A percentile compares a stretch with the other conserved stretches of the same genome.
These are phyloP conservation scores for Trichogramma evanescens DNA, from an alignment of 2,888 invertebrate genomes.

Conservation along the genomic window DNA sequence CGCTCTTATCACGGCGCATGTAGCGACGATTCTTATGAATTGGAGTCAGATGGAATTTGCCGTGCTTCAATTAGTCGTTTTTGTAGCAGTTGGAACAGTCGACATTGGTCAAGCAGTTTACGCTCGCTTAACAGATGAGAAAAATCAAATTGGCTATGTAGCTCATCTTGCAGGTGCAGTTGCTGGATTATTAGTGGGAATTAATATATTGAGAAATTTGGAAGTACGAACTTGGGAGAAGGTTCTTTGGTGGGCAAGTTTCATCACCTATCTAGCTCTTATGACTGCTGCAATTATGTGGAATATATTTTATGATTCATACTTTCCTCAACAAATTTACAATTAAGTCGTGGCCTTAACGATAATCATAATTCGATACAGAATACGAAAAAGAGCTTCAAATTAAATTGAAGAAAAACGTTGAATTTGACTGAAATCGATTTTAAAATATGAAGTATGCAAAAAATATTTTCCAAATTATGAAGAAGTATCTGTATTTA, in stretches of 20 bases:
- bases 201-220: constrained; percentile 77
- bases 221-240: constrained; percentile 75
- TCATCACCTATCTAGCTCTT: constrained; percentile 62
- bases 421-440: too few species aligned
- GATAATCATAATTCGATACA: not conserved
- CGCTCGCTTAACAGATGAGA: constrained; percentile 68
- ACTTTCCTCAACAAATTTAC: constrained; percentile 45
- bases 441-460: too few species aligned
- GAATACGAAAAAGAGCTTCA: not conserved
- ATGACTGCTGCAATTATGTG: constrained; percentile 68
- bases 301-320: constrained; percentile 61
- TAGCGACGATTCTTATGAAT: constrained; percentile 89
- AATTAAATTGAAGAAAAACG: too few species aligned
- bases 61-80: constrained; percentile 73
- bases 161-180: constrained; percentile 90
- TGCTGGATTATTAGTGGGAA: constrained; percentile 77
- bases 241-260: constrained; percentile 73
- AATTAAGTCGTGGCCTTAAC: not conserved
- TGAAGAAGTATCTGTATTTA: too few species aligned
- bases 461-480: too few species aligned
- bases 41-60: constrained; percentile 97
- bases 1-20: constrained; percentile 85
- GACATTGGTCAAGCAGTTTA: constrained; percentile 90
- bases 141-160: constrained; percentile 82
- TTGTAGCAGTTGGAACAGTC: constrained; percentile 70